Evolutionary conservation across 2,888 invertebrate genomes (phyloP).

Genomic region (Sacculina carcini): DNA sequence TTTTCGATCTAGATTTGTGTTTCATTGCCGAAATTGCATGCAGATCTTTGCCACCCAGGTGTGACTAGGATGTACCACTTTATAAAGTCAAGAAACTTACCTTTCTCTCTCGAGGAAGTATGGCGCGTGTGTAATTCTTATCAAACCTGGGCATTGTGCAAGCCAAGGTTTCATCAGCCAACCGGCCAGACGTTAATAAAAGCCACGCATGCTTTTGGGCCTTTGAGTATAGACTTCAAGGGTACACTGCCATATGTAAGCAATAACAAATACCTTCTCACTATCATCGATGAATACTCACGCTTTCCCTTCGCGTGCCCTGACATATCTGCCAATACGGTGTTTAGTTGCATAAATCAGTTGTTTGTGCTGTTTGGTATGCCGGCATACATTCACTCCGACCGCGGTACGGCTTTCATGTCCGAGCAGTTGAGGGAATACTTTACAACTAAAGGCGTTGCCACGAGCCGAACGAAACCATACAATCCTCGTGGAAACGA

Average conservation of each 20-base stretch:
- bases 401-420: too few relatives aligned
- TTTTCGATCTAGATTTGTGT: background rate
- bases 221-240: background rate
- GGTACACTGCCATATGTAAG: background rate
- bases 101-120: constrained; percentile 4
- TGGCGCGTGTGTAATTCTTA: background rate
- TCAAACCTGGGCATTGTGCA: background rate
- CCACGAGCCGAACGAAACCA: background rate
- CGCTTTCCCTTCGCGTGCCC: background rate
- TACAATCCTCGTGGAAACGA: too few relatives aligned
- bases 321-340: background rate
- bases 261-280: background rate
- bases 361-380: background rate
- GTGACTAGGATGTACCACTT: background rate
- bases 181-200: background rate
- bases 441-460: background rate
- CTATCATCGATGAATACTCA: background rate
- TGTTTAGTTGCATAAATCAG: background rate
- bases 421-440: background rate
- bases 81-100: constrained; percentile 4
- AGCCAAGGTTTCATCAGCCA: background rate
- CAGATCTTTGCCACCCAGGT: background rate
- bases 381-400: background rate
- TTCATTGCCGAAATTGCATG: background rate
- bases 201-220: constrained; percentile 4